Conservation (phyloP, 2,797 vertebrate species). For the Anisognathus igniventris region DNA sequence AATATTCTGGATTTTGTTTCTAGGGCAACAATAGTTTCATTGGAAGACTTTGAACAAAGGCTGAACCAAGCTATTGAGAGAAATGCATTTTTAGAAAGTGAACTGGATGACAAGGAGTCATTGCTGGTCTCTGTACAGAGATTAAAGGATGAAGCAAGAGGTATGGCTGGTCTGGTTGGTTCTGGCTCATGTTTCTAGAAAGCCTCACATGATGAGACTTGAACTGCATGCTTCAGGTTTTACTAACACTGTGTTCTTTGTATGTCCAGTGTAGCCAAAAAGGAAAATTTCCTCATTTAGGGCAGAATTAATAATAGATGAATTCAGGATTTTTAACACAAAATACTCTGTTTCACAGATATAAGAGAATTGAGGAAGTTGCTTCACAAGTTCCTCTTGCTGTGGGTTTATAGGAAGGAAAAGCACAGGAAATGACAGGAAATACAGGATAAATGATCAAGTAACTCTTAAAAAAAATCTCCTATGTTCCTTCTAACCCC, state of each 20-base stretch:
- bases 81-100: slow-evolving; percentile 97
- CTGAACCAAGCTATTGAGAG: slow-evolving; percentile 97
- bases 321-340: background rate
- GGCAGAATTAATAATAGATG: background rate
- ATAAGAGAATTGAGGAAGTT: background rate
- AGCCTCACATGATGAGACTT: background rate
- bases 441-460: background rate
- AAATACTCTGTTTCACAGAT: background rate
- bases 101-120: slow-evolving; percentile 97
- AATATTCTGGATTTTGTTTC: slow-evolving; percentile 53
- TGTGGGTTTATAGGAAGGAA: background rate
- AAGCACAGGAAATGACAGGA: background rate
- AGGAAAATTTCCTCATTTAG: background rate
- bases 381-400: background rate
- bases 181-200: background rate
- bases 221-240: background rate
- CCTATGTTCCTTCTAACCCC: background rate
- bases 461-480: background rate
- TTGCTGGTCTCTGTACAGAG: slow-evolving; percentile 94
- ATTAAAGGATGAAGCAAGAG: slow-evolving; percentile 97
- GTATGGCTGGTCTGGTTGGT: slow-evolving; percentile 67
- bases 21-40: slow-evolving; percentile 95
- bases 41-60: slow-evolving; percentile 97
- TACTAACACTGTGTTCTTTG: background rate
- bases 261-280: background rate